Evolutionary conservation across 2,888 invertebrate species (phyloP), one percentile per base, ranked within the genome.

Genomic region (Tinea pellionella): DNA sequence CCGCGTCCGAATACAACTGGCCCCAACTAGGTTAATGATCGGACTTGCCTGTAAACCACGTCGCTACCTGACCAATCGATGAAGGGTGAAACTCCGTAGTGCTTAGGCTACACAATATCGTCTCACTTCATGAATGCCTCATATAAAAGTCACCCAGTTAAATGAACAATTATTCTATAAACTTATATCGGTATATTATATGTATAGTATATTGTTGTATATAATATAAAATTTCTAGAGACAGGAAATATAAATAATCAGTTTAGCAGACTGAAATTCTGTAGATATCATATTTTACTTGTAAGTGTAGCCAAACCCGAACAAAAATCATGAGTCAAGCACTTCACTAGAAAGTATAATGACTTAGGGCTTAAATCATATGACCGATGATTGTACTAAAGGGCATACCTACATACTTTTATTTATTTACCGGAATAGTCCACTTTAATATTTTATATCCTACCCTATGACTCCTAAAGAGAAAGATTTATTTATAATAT

Each of bases 1-100:
- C 71, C 73, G 73, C 80, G 78, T 74, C 74, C 53, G 58, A 18
- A 71, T 73, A 74, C 84, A 83, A 53, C 53, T 53, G 53, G 24
- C 16, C 16, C 24, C 43, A 60, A 87, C 86, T 87, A 85, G 86
- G 86, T 85, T 86, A 86, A 87, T 85, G 85, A 80, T 86, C 86
- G 82, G 78, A 74, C 84, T 58, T 41, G 60, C 60, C 60, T 53
- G 42, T 24, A 19, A 56, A 32, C 61, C 55, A 79, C 68, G 67
- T 63, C 76, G 55, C 57, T 55, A 19, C 75, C 78, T 84, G 84
- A 83, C 86, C 86, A 87, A 87, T 87, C 86, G 86, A 87, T 87
- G 76, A 30, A 55, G 53, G 19, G 30, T 24, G n/a, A 19, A 13
- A 53, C 57, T 32, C 32, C 18, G 16, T 55, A 9, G 12, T 37